Percentiles rank a stretch among this genome's conserved stretches.
phyloP scores from a whole-genome alignment of 1,140 invertebrate species.

The Drosophila pseudoobscura region DNA sequence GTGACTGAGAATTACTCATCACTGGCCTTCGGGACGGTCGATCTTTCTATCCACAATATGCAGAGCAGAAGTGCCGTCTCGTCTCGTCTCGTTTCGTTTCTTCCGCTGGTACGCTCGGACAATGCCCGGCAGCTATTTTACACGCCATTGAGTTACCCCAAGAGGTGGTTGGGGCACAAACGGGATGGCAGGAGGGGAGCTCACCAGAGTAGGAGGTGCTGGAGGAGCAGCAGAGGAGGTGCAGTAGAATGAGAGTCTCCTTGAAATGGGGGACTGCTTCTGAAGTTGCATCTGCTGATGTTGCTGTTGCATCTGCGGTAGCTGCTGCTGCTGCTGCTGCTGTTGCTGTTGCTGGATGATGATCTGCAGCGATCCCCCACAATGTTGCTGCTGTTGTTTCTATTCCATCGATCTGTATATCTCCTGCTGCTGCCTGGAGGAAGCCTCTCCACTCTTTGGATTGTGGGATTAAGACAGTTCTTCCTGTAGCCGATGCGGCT shows the following conservation, averaged over 20 bases:
- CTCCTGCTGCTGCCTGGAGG: background rate
- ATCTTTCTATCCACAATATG: no score
- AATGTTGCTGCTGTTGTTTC: slow-evolving; percentile 4
- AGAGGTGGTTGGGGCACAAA: slow-evolving; percentile 34
- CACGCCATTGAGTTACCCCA: slow-evolving; percentile 72
- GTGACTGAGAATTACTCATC: slow-evolving; percentile 38
- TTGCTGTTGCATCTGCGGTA: slow-evolving; percentile 11
- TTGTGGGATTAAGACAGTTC: slow-evolving; percentile 67
- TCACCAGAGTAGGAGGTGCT: background rate
- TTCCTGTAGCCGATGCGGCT: slow-evolving; percentile 29
- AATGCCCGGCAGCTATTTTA: slow-evolving; percentile 77
- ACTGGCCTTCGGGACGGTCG: slow-evolving; percentile 17
- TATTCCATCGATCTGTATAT: slow-evolving; percentile 47
- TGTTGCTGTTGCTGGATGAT: background rate
- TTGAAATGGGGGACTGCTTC: slow-evolving; percentile 2
- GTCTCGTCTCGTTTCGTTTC: slow-evolving; percentile 41
- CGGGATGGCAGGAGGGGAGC: slow-evolving; percentile 5
- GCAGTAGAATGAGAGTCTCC: slow-evolving; percentile 1
- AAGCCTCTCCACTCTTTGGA: slow-evolving; percentile 62
- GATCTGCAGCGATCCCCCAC: slow-evolving; percentile 32
- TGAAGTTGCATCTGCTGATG: slow-evolving; percentile 18
- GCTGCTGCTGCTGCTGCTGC: background rate
- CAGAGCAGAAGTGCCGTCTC: slow-evolving; percentile 34
- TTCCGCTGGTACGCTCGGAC: slow-evolving; percentile 16
- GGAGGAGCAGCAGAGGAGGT: background rate